phyloP scores from a whole-genome alignment of 2,113 vertebrate genomes.

The Centropus unirufus region DNA sequence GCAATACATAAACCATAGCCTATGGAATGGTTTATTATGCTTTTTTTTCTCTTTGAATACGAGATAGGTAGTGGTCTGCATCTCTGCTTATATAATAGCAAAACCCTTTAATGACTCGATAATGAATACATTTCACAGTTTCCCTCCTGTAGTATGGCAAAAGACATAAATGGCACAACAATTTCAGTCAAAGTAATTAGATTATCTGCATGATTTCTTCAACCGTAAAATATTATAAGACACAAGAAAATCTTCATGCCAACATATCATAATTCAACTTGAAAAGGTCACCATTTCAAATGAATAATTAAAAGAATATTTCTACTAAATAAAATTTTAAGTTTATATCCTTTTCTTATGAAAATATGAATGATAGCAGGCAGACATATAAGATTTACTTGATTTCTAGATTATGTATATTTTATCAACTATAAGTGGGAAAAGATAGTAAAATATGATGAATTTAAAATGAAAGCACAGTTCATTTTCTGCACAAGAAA shows the following conservation, averaged over 20 bases:
- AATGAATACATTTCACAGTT: constrained; percentile 43
- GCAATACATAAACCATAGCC: constrained; percentile 64
- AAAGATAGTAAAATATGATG: constrained; percentile 22
- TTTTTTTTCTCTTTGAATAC: constrained; percentile 22
- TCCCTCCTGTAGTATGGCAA: constrained; percentile 54
- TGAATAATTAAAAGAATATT: constrained; percentile 55
- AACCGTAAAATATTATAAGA: constrained; percentile 65
- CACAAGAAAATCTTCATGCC: constrained; percentile 45
- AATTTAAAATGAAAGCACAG: constrained; percentile 41
- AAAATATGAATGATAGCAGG: constrained; percentile 59
- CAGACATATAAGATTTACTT: constrained; percentile 33
- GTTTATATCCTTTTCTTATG: background rate
- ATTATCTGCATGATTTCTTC: constrained; percentile 64
- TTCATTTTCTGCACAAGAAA: background rate
- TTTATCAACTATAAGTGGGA: constrained; percentile 52
- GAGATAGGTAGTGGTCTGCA: constrained; percentile 35
- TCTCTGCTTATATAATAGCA: constrained; percentile 42
- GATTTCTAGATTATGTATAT: constrained; percentile 47
- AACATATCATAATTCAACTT: constrained; percentile 52
- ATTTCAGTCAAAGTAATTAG: constrained; percentile 69
- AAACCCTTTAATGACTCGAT: constrained; percentile 44
- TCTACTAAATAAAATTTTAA: constrained; percentile 4
- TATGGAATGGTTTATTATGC: constrained; percentile 28
- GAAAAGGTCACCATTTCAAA: constrained; percentile 64
- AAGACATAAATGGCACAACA: constrained; percentile 62